Evolutionary conservation across 2,888 invertebrate species (phyloP).

Genomic region (Drosophila kambysellisi): DNA sequence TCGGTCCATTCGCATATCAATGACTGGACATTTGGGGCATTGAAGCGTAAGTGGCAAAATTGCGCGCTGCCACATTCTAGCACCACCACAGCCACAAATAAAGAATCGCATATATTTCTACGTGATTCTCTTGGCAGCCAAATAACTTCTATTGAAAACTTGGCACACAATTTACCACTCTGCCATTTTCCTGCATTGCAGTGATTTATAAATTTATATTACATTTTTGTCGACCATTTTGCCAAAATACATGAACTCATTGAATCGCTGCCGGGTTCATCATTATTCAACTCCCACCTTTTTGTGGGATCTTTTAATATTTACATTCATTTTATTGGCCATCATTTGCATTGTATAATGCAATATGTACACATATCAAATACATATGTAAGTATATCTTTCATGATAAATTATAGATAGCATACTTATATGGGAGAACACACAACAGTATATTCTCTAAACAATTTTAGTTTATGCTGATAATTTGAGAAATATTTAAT

Average conservation of each 20-base stretch:
- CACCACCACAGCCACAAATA: slow-evolving; percentile 20
- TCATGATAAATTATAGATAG: neutral
- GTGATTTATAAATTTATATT: slow-evolving; percentile 63
- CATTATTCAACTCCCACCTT: slow-evolving; percentile 7
- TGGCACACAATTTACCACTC: slow-evolving; percentile 39
- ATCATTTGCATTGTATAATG: neutral
- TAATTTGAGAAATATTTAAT: neutral
- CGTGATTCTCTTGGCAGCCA: slow-evolving; percentile 37
- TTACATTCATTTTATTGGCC: slow-evolving; percentile 20
- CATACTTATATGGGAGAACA: neutral
- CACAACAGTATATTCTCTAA: neutral
- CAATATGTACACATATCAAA: slow-evolving; percentile 3
- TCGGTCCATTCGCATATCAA: slow-evolving; percentile 62
- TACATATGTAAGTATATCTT: slow-evolving; percentile 19
- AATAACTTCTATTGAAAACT: slow-evolving; percentile 55
- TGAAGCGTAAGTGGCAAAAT: slow-evolving; percentile 64
- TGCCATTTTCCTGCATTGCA: slow-evolving; percentile 49
- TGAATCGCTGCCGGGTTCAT: slow-evolving; percentile 8
- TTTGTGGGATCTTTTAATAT: neutral
- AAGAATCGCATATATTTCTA: slow-evolving; percentile 11
- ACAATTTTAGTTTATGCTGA: neutral
- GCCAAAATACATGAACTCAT: slow-evolving; percentile 30
- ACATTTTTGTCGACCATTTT: slow-evolving; percentile 39
- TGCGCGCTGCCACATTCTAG: slow-evolving; percentile 37
- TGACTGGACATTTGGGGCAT: slow-evolving; percentile 53